A percentile compares a stretch with the other conserved stretches of the same genome.
phyloP scores from a whole-genome alignment of 2,888 invertebrate species.

The Hofmannophila pseudospretella region DNA sequence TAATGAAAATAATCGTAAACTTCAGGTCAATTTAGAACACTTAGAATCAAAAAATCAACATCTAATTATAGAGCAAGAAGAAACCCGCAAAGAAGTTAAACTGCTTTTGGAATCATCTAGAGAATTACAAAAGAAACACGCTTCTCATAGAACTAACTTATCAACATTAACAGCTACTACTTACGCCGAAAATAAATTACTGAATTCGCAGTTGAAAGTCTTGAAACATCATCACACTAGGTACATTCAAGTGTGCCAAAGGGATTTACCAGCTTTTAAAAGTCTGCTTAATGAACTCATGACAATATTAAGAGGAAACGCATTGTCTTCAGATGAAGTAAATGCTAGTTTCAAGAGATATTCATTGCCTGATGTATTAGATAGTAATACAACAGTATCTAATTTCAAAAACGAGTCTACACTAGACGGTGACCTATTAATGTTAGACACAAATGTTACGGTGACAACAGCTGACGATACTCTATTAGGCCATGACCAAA shows the following conservation, averaged over 20 bases:
- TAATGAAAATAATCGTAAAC: conserved; percentile 35
- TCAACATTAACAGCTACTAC: conserved; percentile 65
- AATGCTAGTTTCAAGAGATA: conserved; percentile 47
- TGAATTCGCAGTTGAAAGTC: conserved; percentile 57
- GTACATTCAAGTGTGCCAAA: conserved; percentile 58
- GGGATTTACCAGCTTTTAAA: conserved; percentile 59
- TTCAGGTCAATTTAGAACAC: conserved; percentile 29
- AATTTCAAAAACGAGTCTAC: conserved; percentile 59
- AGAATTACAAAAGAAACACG: conserved; percentile 59
- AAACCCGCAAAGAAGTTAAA: conserved; percentile 44
- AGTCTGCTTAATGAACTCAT: conserved; percentile 50
- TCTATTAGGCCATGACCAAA: conserved; percentile 49
- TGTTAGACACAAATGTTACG: conserved; percentile 67
- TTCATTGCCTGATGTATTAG: conserved; percentile 52
- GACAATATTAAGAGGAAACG: conserved; percentile 42
- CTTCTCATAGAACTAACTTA: conserved; percentile 57
- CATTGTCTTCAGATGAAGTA: conserved; percentile 22
- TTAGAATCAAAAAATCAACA: conserved; percentile 35
- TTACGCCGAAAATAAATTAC: conserved; percentile 60
- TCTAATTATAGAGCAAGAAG: conserved; percentile 44
- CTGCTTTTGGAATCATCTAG: conserved; percentile 43
- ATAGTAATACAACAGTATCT: conserved; percentile 35
- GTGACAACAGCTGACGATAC: conserved; percentile 55
- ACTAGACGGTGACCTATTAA: conserved; percentile 60
- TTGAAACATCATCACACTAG: conserved; percentile 59